Evolutionary conservation across 2,888 invertebrate genomes (phyloP), one percentile per base, ranked within the genome.

Genomic region (Andrena flavipes): DNA sequence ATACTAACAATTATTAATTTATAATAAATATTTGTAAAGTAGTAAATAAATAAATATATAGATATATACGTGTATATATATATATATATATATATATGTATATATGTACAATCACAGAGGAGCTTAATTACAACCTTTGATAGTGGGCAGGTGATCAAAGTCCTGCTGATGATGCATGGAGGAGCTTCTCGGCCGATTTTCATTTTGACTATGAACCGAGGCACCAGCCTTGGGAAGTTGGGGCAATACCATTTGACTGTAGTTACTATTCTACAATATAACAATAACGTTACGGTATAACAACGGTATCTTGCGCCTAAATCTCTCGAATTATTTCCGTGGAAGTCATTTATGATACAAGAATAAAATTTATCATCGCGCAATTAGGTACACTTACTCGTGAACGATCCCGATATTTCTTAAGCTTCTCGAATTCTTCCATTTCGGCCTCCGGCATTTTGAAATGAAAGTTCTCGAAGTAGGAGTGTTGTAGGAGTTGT

Each of bases 401-500:
- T 85, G 96, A 96, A 93, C 96, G 95, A 89, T 96, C 96, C 84
- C 96, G 94, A 78, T 94, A 93, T 82, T 95, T 94, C 86, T 94
- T 93, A n/a, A 95, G 91, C 89, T 95, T 95, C 82, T 96, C 96
- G 91, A 95, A 95, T 88, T 96, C 96, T 80, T 96, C 96, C 85
- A 95, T 94, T 84, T 96, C 96, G 2, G 95, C 95, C 35, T 97
- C 97, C 7, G 98, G 97, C 80, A 97, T 95, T 92, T 97, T 97
- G 94, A 97, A 97, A 85, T 96, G 96, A 91, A 97, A 98, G 93
- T 98, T 97, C 91, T 98, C 97, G 94, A 99, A 99, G 94, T 99
- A 99, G 7, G 96, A 96, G 94, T 99, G 99, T 84, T 96, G 96
- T 73, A 98, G 94, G 62, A 99, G 95, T 93, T 98, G 98, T 88